Evolutionary conservation across 2,113 vertebrate species (phyloP).

Genomic region (Siniperca chuatsi): DNA sequence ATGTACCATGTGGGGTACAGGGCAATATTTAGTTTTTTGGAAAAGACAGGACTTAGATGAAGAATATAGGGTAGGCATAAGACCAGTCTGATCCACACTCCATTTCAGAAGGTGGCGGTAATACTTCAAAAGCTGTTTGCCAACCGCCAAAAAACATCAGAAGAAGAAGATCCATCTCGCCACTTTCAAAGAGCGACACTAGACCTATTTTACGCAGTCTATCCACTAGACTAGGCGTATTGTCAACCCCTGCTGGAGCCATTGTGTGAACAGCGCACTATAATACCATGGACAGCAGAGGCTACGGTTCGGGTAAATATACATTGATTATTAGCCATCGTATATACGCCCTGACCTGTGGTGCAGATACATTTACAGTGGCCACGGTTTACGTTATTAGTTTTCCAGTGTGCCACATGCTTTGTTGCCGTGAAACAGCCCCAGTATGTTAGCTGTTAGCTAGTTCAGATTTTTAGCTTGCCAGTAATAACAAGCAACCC

Average conservation of each 20-base stretch:
- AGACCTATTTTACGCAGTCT: no score
- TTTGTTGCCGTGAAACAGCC: background rate
- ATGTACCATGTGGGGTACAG: no score
- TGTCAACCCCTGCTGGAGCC: background rate
- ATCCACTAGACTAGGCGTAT: background rate
- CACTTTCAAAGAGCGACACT: background rate
- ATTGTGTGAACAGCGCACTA: background rate
- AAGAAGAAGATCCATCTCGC: background rate
- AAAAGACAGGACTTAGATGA: no score
- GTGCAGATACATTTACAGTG: background rate
- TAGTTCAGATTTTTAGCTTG: background rate
- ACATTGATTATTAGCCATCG: rapidly evolving
- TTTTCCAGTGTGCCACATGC: background rate
- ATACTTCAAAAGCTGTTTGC: no score
- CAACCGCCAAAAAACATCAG: no score
- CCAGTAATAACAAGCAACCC: background rate
- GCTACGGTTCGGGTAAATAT: conserved; percentile 79
- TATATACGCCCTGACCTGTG: rapidly evolving
- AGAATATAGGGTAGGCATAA: no score
- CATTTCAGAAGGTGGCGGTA: no score
- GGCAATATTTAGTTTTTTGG: no score
- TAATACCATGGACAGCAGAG: conserved; percentile 77
- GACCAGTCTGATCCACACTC: no score
- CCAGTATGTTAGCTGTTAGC: conserved; percentile 5
- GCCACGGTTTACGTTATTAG: no score